Base-by-base conservation (phyloP, 2,797 vertebrate species). In the Varecia variegata region DNA sequence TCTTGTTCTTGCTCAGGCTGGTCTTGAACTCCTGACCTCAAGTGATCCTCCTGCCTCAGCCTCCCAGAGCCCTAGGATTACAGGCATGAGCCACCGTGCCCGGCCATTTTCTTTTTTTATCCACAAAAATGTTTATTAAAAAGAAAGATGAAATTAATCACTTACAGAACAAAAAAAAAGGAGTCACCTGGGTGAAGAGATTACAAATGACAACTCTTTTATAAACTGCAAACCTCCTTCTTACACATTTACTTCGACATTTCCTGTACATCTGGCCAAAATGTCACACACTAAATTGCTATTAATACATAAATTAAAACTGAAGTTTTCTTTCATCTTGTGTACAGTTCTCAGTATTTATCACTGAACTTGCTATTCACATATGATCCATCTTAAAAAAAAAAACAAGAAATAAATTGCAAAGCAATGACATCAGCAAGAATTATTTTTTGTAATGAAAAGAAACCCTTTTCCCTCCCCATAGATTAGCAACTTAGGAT, bases 101-200 rank as follows among this genome's bases (percentile, higher is more conserved):
- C 2, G 7, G 54, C 54, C 54, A 56, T 56, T 56, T 56, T 56
- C 54, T 56, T 56, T 23, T 56, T 58, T 25, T 25, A 58, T 58
- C 84, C 70, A 93, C 38, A 58, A 89, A 95, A 94, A 89, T 0
- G 0, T 18, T 5, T n/a, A 18, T n/a, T 95, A 20, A 71, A 92
- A n/a, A 62, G 65, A 47, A 18, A 94, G 70, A 67, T 96, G 47
- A 88, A 82, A 96, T 93, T 8, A 97, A 80, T 84, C 82, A 92
- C 65, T 84, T 90, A 20, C 9, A 54, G 68, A 52, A 93, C 43
- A 68, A 74, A 60, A 80, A 96, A 50, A 56, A 73, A 56, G 25
- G 23, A 58, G n/a, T 77, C 25, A 13, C 32, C 50, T 21, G 27
- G 35, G 76, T 84, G n/a, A 87, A 70, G 52, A 93, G 62, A 93